Evolutionary conservation across 1,140 invertebrate genomes (phyloP).

Genomic region (Ips nitidus): DNA sequence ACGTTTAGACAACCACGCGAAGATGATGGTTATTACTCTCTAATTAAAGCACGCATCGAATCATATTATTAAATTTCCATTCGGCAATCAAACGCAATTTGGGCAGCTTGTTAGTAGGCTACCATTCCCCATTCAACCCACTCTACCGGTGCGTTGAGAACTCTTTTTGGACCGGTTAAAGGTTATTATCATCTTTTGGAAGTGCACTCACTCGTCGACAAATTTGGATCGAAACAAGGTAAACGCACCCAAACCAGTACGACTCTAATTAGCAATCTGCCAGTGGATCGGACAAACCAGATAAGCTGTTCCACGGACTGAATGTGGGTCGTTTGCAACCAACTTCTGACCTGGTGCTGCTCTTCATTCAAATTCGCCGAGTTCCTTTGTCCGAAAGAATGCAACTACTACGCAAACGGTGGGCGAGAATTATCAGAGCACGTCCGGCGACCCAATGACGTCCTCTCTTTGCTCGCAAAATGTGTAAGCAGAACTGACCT

Average conservation of each 20-base stretch:
- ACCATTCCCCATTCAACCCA: too few relatives aligned
- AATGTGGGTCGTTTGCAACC: neutral
- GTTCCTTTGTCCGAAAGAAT: neutral
- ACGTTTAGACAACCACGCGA: constrained; percentile 13
- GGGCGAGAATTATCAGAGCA: neutral
- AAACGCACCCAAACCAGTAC: neutral
- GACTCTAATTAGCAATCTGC: neutral
- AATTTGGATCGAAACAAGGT: neutral
- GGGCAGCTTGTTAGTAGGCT: too few relatives aligned
- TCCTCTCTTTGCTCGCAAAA: neutral
- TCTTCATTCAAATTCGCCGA: neutral
- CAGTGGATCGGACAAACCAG: neutral
- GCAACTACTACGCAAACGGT: neutral
- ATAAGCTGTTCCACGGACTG: neutral
- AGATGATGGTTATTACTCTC: constrained; percentile 21
- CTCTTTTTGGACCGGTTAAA: too few relatives aligned
- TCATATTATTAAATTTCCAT: constrained; percentile 7
- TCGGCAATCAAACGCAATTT: constrained; percentile 1
- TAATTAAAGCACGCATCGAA: constrained; percentile 14
- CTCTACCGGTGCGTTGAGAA: too few relatives aligned
- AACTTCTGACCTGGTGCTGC: neutral
- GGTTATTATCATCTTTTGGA: too few relatives aligned
- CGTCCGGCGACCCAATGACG: neutral
- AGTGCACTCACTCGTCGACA: neutral
- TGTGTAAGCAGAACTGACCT: neutral